Percentiles rank a stretch among this genome's conserved stretches.
These are phyloP conservation scores for Tyto alba DNA, from an alignment of 2,113 vertebrate species.

Conservation along the genomic window DNA sequence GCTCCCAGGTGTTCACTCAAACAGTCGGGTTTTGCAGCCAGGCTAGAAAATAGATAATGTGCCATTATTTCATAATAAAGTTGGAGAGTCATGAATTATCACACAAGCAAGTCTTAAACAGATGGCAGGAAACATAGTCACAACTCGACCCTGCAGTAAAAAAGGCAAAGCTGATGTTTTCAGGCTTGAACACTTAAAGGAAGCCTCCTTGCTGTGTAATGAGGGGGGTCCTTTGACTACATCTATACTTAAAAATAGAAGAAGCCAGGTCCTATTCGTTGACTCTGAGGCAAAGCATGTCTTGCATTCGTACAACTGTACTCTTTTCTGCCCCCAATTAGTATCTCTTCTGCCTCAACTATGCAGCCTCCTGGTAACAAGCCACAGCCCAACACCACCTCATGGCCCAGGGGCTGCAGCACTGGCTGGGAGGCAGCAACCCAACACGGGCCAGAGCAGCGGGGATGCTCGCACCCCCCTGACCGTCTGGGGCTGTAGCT, in stretches of 20 bases:
- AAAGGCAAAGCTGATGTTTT: background rate
- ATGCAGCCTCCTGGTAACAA: background rate
- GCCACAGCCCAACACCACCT: background rate
- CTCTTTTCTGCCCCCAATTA: background rate
- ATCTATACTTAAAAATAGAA: background rate
- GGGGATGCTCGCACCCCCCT: background rate
- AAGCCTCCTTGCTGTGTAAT: background rate
- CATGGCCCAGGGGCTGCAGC: too few species aligned
- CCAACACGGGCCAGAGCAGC: background rate
- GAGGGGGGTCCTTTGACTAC: background rate
- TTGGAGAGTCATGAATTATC: background rate
- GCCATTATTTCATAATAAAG: background rate
- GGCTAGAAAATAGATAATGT: slow-evolving; percentile 9
- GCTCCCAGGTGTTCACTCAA: background rate
- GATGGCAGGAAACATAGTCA: background rate
- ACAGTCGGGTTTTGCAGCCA: background rate
- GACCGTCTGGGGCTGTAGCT: background rate
- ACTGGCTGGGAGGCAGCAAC: background rate
- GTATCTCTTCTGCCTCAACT: background rate
- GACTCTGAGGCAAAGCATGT: background rate
- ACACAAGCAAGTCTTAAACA: background rate
- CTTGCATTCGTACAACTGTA: background rate
- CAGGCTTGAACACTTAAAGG: background rate
- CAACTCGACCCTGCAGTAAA: background rate
- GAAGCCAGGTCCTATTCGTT: background rate